Percentiles rank a stretch among this genome's conserved stretches.
phyloP scores from a whole-genome alignment of 2,113 vertebrate genomes.

The Corythaixoides concolor region DNA sequence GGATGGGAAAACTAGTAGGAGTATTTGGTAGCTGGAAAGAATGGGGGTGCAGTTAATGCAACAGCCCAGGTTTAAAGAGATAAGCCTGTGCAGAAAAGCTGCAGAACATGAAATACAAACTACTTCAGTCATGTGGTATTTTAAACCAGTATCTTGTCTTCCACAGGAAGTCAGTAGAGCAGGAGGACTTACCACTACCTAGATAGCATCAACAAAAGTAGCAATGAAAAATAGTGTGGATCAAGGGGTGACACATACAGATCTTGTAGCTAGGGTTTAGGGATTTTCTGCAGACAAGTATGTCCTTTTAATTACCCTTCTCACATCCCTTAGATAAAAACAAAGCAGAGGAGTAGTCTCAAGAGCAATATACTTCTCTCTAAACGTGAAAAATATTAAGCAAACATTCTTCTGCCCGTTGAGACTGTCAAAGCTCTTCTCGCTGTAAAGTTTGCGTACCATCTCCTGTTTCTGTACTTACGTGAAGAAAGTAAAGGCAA shows the following conservation, averaged over 20 bases:
- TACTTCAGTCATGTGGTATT: neutral
- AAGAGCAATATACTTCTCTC: neutral
- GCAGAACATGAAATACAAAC: neutral
- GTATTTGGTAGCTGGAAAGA: neutral
- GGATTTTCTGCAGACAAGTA: neutral
- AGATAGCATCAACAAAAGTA: neutral
- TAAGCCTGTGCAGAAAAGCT: neutral
- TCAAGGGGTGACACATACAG: neutral
- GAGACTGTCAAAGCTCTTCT: neutral
- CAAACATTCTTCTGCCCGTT: neutral
- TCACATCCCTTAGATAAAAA: slow-evolving; percentile 8
- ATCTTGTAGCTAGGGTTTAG: neutral
- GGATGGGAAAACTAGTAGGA: neutral
- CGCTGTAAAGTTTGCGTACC: neutral
- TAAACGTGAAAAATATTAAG: slow-evolving; percentile 5
- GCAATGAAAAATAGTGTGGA: neutral
- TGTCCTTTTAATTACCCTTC: neutral
- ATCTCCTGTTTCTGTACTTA: neutral
- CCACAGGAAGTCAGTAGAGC: neutral
- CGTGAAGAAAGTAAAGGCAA: neutral
- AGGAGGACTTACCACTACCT: neutral
- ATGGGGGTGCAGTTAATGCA: neutral
- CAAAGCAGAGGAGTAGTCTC: neutral
- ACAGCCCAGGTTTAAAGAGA: neutral
- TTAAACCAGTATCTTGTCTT: neutral